Evolutionary conservation across 23 tunicate genomes (phyloP).

Genomic region (Pegea sp.): DNA sequence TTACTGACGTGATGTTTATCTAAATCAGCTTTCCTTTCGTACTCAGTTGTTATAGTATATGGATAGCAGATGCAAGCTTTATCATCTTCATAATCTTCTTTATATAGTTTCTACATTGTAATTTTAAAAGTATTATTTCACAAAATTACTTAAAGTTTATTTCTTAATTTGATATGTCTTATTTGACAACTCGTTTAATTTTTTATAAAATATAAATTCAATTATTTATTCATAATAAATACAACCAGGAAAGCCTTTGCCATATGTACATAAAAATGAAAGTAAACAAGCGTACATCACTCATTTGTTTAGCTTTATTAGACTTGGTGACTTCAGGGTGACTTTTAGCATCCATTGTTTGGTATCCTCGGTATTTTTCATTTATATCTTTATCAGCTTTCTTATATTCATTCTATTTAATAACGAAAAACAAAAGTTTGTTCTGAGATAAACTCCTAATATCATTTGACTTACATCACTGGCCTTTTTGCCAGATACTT

Average conservation of each 20-base stretch:
- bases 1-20: no score
- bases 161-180: no score
- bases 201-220: no score
- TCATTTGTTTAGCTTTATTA: constrained; percentile 72
- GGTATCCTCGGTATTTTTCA: constrained; percentile 27
- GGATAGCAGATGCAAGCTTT: constrained; percentile 64
- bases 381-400: constrained; percentile 15
- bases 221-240: no score
- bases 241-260: no score
- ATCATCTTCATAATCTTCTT: constrained; percentile 96
- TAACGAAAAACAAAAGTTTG: background rate
- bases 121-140: background rate
- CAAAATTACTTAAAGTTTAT: no score
- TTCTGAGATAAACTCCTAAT: no score
- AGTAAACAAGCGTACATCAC: no score
- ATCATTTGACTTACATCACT: constrained; percentile 21
- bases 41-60: constrained; percentile 75
- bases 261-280: no score
- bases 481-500: constrained; percentile 12
- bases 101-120: constrained; percentile 30
- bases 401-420: constrained; percentile 11
- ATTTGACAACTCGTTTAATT: no score
- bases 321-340: constrained; percentile 90
- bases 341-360: constrained; percentile 62
- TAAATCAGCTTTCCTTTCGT: constrained; percentile 44